Base-by-base conservation (phyloP, 2,113 vertebrate genomes). In the Phyllostomus discolor region DNA sequence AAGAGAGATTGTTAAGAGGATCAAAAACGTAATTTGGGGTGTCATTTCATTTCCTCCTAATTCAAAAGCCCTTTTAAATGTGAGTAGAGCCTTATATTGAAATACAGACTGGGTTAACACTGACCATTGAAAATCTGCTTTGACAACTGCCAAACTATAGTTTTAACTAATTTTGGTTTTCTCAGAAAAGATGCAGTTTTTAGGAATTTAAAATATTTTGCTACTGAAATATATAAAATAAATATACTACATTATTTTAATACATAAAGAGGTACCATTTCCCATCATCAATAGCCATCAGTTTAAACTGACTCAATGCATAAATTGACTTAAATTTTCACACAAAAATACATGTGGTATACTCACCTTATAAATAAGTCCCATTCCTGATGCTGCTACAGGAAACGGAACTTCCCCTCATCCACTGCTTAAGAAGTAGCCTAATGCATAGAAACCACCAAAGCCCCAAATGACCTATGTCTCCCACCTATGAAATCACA, bases 151-250 rank as follows among this genome's bases (percentile, higher is more conserved):
- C 22, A 92, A 73, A 22, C 43, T 84, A 73, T 50, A 48, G 83
- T 81, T 96, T 90, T 79, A 91, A 95, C n/a, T 75, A 59, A 89
- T 87, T 73, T 86, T 59, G 28, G 79, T 62, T 50, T 83, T 86
- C 48, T 95, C 54, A 96, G 80, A 76, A 96, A 89, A 82, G 10
- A 85, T 2, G 16, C 11, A 66, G 38, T 38, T 90, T 48, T 95
- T 80, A 83, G 83, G 81, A 91, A 91, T 92, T 93, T 12, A 26
- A 80, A n/a, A 89, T 83, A 81, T 26, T 69, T 31, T 3, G 9
- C n/a, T 89, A 89, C 24, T 43, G 35, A 94, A 93, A 93, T 67
- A 73, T 31, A 85, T 66, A 82, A 73, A 93, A 48, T 46, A 86
- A 86, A 89, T 80, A 69, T 1, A 85, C n/a, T 69, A 83, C 33